Base-by-base conservation (phyloP, 2,888 invertebrate genomes). In the Xylota sylvarum region DNA sequence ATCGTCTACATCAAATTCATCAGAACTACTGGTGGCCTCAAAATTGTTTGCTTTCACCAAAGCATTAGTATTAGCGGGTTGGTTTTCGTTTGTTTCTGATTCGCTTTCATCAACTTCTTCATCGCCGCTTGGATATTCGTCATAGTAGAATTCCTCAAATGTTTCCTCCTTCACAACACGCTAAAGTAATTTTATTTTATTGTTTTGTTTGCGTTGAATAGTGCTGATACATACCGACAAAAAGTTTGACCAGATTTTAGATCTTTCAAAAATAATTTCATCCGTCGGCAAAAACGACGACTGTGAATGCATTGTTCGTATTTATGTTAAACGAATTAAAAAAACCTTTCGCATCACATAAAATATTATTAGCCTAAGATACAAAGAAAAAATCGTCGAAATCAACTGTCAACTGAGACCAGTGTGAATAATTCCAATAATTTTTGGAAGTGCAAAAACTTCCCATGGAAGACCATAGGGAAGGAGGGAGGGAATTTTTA, bases 221-320 rank as follows among this genome's bases (percentile, higher is more conserved):
- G 9, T 14, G 4, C 9, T 55, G 19, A 23, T 64, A 40, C 83
- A 78, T 74, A 91, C 92, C 80, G 89, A 84, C 0, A 92, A 48
- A 32, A 89, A 72, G 4, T 65, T 88, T 0, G 90, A 72, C 92
- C 92, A 91, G 1, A 5, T n/a, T 72, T 90, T 92, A 0, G 90
- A 91, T 23, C 92, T 90, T 64, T 90, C 89, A 69, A 88, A 91
- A 0, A 77, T 69, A 0, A 27, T 37, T 19, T 84, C 87, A 43
- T 88, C 87, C 9, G n/a, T 37, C n/a, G 56, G 70, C 12, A 62
- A 14, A 7, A 70, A 37, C 5, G 52, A 43, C 4, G 7, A 0
- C 1, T 27, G n/a, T 5, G 43, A 0, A n/a, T 32, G 30, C 62
- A 78, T 78, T n/a, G 3, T 32, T 32, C 5, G 40, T 43, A 5